Conservation (phyloP, 2,113 vertebrate species). For the Drymodes brunneopygia region DNA sequence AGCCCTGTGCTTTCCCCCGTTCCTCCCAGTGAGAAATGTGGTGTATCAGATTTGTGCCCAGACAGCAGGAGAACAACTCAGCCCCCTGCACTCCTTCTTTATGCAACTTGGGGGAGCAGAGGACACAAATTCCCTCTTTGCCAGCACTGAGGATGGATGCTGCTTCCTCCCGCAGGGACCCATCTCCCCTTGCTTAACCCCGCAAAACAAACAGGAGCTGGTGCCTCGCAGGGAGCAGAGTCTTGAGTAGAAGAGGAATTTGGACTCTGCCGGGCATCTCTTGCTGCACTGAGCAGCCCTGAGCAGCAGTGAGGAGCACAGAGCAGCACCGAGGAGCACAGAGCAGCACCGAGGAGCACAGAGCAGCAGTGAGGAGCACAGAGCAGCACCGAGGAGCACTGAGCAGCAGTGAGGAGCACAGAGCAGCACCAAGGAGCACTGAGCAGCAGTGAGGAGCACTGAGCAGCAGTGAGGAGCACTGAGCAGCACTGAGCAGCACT, state of each 20-base stretch:
- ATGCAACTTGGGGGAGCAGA: neutral
- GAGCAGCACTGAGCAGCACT: neutral
- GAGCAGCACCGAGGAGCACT: accelerated
- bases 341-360: accelerated
- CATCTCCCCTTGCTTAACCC: neutral
- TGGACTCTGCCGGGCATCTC: accelerated
- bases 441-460: accelerated
- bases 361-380: accelerated
- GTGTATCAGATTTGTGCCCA: neutral
- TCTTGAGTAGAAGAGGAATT: neutral
- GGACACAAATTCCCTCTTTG: neutral
- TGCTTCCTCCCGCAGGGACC: neutral
- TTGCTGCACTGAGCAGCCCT: accelerated
- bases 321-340: neutral
- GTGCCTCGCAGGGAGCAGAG: accelerated
- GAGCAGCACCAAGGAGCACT: neutral
- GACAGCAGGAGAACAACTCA: neutral
- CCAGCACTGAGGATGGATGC: neutral
- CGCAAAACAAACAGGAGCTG: neutral
- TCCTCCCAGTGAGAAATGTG: neutral
- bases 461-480: accelerated
- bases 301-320: neutral
- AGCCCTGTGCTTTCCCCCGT: neutral
- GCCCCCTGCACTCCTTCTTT: neutral
- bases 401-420: accelerated